phyloP scores from a whole-genome alignment of 2,888 invertebrate species.

The Sphecodes monilicornis region DNA sequence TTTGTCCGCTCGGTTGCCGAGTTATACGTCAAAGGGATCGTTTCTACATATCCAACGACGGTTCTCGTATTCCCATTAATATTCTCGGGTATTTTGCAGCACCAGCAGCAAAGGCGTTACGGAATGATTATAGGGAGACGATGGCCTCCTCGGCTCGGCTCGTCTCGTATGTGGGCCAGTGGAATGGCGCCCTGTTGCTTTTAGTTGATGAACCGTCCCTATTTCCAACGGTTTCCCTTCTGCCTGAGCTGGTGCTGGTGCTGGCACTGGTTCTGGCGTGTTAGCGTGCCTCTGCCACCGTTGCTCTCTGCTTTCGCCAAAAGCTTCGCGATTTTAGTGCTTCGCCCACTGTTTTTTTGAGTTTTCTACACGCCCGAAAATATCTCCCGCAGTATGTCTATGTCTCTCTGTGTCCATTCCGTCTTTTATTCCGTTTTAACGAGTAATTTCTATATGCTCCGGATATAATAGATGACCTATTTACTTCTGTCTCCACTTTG shows the following conservation, averaged over 20 bases:
- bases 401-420: not conserved
- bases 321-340: conserved; percentile 31
- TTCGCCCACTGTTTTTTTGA: not conserved
- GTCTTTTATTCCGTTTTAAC: not conserved
- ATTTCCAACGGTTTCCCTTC: conserved; percentile 62
- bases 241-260: conserved; percentile 40
- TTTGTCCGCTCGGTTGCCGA: conserved; percentile 7
- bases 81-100: conserved; percentile 17
- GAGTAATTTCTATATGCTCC: not conserved
- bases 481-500: not conserved
- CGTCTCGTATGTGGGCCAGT: conserved; percentile 69
- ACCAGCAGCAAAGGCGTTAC: conserved; percentile 35
- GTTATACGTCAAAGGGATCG: conserved; percentile 16
- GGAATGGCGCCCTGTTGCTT: conserved; percentile 75
- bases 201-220: conserved; percentile 78
- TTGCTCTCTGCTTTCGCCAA: conserved; percentile 32
- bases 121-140: conserved; percentile 52
- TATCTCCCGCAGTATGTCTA: not conserved
- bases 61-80: conserved; percentile 44
- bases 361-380: not conserved
- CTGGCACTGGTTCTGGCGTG: conserved; percentile 20
- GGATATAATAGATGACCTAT: not conserved
- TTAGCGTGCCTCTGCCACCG: not conserved
- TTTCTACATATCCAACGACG: conserved; percentile 8
- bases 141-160: conserved; percentile 59